These are phyloP conservation scores for Acanthochromis polyacanthus DNA, from an alignment of 2,113 vertebrate species.

Conservation along the genomic window DNA sequence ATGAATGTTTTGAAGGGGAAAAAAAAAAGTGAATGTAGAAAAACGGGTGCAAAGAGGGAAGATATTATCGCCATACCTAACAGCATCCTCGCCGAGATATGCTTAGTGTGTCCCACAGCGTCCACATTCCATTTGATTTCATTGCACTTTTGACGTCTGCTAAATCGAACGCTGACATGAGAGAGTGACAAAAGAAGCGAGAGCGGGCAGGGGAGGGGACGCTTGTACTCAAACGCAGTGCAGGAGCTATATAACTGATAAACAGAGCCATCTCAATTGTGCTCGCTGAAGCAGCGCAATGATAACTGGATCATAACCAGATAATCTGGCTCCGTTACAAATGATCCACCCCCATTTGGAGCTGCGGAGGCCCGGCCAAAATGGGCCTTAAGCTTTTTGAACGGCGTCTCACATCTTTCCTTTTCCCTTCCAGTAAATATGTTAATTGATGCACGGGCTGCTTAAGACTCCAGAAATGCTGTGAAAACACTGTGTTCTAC, in stretches of 20 bases:
- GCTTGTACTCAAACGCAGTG: conserved; percentile 52
- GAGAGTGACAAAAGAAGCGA: conserved; percentile 22
- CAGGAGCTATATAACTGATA: conserved; percentile 68
- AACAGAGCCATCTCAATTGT: conserved; percentile 71
- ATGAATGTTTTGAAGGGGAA: conserved; percentile 61
- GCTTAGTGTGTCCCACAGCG: neutral
- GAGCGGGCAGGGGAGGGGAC: neutral
- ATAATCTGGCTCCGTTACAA: conserved; percentile 74
- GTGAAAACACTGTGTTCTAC: conserved; percentile 48
- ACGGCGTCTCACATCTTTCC: conserved; percentile 39
- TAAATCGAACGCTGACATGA: conserved; percentile 41
- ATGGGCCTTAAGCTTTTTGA: conserved; percentile 55
- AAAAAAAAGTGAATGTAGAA: conserved; percentile 33
- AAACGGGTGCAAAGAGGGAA: neutral
- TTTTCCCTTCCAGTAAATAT: conserved; percentile 56
- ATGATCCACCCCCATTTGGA: conserved; percentile 64
- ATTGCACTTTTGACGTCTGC: conserved; percentile 22
- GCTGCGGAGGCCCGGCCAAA: conserved; percentile 58
- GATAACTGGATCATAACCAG: conserved; percentile 74
- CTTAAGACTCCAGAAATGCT: conserved; percentile 53
- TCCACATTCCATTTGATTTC: conserved; percentile 39
- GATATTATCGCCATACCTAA: conserved; percentile 6
- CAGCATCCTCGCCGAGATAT: neutral
- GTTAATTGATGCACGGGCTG: conserved; percentile 65
- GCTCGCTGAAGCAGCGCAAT: conserved; percentile 54